Base-by-base conservation (phyloP, 2,113 vertebrate species). In the Lophochroa leadbeateri region DNA sequence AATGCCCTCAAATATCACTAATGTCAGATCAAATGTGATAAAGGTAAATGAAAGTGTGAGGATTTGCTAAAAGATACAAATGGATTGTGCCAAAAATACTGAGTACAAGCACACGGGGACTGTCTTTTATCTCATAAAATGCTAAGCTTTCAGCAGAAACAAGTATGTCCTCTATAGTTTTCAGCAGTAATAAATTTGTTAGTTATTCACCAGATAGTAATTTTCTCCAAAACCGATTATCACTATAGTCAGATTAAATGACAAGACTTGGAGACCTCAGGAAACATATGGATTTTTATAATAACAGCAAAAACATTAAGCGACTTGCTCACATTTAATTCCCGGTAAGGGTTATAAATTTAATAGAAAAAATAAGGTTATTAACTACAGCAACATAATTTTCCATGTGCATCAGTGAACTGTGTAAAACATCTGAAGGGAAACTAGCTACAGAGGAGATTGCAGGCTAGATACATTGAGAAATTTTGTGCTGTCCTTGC, bases 361-460 rank as follows among this genome's bases (percentile, higher is more conserved):
- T 97, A 94, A 85, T 82, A 83, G 89, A 91, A 96, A 86, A 94
- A 97, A 95, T 94, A 86, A 96, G 79, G 90, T 97, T 96, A 96
- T 97, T 97, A 94, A 94, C 94, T 95, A 90, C 31, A 88, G 92
- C 94, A 94, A 90, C 91, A 95, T 95, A 95, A 96, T 96, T 95
- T 97, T 94, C 90, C 94, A 84, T 53, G 84, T 95, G 92, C 85
- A 95, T 43, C 92, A 96, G 68, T 95, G 95, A 97, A 92, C 94
- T 88, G 94, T 96, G 92, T 96, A 97, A 96, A 95, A 96, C 88
- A 84, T 93, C 92, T 89, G 84, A 96, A 94, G 89, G 91, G 77
- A 97, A 95, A 80, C 87, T 88, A 92, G 82, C 55, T 93, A 79
- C 37, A 92, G 41, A 86, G 53, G 65, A 87, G 86, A 87, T n/a